phyloP scores from a whole-genome alignment of 2,113 vertebrate genomes.

The Chaetodon trifascialis region DNA sequence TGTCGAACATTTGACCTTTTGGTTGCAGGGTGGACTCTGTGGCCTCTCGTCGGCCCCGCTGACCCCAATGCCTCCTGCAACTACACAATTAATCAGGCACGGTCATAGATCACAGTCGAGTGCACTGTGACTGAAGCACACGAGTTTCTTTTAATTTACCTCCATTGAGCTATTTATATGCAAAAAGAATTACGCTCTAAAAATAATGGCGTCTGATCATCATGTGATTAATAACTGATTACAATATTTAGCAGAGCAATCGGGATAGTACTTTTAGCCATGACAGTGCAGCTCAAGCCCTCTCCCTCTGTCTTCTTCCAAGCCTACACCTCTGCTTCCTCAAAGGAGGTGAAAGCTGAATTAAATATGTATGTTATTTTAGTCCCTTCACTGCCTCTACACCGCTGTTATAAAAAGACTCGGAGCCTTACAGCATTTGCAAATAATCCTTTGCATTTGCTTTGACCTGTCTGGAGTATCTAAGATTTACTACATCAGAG shows the following conservation, averaged over 20 bases:
- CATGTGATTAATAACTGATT: not conserved
- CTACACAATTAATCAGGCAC: not conserved
- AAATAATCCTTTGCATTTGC: constrained; percentile 41
- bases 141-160: not conserved
- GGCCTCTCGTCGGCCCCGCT: not conserved
- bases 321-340: constrained; percentile 24
- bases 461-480: constrained; percentile 28
- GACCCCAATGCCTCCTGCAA: not conserved
- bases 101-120: not conserved
- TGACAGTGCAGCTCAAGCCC: not conserved
- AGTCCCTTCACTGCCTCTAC: constrained; percentile 37
- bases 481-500: constrained; percentile 15
- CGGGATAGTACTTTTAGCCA: not conserved
- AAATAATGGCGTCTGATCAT: not conserved
- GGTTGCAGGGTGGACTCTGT: not conserved
- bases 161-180: not conserved
- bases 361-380: constrained; percentile 53
- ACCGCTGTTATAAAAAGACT: constrained; percentile 42
- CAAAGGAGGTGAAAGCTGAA: constrained; percentile 41
- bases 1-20: constrained; percentile 25
- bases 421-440: constrained; percentile 17
- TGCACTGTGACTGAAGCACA: not conserved
- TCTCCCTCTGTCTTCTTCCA: not conserved
- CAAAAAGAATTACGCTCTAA: not conserved
- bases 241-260: not conserved